Evolutionary conservation across 2,888 invertebrate genomes (phyloP).

Genomic region (Trichopoda pennipes): DNA sequence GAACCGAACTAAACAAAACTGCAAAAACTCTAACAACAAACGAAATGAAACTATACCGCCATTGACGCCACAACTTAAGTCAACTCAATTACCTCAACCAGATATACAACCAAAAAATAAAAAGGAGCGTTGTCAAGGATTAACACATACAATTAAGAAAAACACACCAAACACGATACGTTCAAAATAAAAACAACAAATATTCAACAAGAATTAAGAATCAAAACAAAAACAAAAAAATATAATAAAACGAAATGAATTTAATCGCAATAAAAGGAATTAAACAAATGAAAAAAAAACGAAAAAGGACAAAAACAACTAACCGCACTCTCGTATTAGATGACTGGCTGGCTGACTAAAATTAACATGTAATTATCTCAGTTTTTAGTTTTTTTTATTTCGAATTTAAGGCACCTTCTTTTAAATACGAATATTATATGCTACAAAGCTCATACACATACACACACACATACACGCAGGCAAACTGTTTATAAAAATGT

Average conservation of each 20-base stretch:
- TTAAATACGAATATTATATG: conserved; percentile 34
- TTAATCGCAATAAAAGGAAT: conserved; percentile 49
- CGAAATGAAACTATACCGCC: conserved; percentile 60
- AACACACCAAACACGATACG: conserved; percentile 28
- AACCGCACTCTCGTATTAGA: conserved; percentile 10
- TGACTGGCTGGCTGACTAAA: conserved; percentile 58
- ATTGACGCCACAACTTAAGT: conserved; percentile 66
- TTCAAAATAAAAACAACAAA: conserved; percentile 14
- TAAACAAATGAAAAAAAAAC: conserved; percentile 24
- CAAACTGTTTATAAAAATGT: conserved; percentile 25
- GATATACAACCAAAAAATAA: conserved; percentile 40
- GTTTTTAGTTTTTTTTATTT: conserved; percentile 49
- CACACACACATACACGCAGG: not conserved
- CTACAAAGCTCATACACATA: not conserved
- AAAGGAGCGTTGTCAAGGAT: conserved; percentile 68
- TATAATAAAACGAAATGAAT: conserved; percentile 43
- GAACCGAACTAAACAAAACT: conserved; percentile 39
- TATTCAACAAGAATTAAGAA: not conserved
- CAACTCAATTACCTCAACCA: conserved; percentile 68
- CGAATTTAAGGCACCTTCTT: conserved; percentile 60
- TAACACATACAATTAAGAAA: conserved; percentile 65
- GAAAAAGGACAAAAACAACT: conserved; percentile 18
- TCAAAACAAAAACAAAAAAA: conserved; percentile 21
- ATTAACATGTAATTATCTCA: conserved; percentile 70
- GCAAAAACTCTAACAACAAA: conserved; percentile 29